phyloP scores from a whole-genome alignment of 1,140 invertebrate genomes.

The Lasioglossum albipes region DNA sequence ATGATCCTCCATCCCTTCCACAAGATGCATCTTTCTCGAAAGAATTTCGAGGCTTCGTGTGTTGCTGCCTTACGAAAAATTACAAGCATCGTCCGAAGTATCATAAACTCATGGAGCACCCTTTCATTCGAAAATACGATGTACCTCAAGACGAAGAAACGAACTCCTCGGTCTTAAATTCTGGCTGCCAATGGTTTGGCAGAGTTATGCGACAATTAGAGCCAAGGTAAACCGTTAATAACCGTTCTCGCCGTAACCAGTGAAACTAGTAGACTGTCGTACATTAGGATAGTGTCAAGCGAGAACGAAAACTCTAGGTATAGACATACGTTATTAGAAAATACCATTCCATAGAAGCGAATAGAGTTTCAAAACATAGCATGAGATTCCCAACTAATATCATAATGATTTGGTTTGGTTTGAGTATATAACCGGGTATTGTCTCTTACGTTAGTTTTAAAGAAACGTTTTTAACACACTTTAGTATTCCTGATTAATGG shows the following conservation, averaged over 20 bases:
- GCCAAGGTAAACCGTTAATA: slow-evolving; percentile 69
- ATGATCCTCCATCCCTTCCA: slow-evolving; percentile 92
- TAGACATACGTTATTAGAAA: slow-evolving; percentile 15
- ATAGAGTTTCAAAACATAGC: slow-evolving; percentile 71
- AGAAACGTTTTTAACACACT: slow-evolving; percentile 52
- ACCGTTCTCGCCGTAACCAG: background rate
- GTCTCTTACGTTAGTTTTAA: slow-evolving; percentile 39
- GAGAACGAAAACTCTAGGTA: background rate
- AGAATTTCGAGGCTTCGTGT: slow-evolving; percentile 77
- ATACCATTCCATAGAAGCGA: slow-evolving; percentile 42
- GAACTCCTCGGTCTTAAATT: slow-evolving; percentile 67
- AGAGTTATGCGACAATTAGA: slow-evolving; percentile 76
- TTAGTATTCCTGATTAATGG: slow-evolving; percentile 40
- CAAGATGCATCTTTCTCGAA: slow-evolving; percentile 85
- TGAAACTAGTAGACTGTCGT: slow-evolving; percentile 16
- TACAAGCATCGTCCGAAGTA: slow-evolving; percentile 96
- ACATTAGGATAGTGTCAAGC: slow-evolving; percentile 12
- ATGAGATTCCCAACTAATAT: slow-evolving; percentile 78
- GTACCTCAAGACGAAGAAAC: slow-evolving; percentile 66
- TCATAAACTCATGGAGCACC: slow-evolving; percentile 92
- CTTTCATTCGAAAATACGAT: slow-evolving; percentile 92
- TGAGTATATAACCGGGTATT: slow-evolving; percentile 69
- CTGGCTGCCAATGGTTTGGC: slow-evolving; percentile 76
- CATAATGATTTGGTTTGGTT: slow-evolving; percentile 78
- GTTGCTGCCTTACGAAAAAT: slow-evolving; percentile 94